Evolutionary conservation across 2,888 invertebrate genomes (phyloP).

Genomic region (Masnerella sp.): DNA sequence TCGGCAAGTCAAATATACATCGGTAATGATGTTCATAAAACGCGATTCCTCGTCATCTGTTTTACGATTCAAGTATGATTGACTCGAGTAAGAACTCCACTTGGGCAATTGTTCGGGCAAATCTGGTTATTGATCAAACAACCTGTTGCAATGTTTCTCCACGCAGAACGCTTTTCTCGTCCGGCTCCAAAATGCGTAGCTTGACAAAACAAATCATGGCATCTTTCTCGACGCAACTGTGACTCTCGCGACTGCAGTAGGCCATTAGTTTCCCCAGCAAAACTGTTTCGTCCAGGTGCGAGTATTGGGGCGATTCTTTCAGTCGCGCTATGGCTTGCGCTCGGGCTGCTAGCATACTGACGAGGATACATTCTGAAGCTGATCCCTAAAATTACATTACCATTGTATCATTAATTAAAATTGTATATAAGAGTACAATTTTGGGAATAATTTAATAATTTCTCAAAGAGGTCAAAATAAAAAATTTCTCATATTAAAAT

Average conservation of each 20-base stretch:
- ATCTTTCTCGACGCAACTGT: conserved; percentile 95
- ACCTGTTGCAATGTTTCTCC: conserved; percentile 90
- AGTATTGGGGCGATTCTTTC: conserved; percentile 85
- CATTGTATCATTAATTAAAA: too few species aligned
- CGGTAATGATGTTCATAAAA: too few species aligned
- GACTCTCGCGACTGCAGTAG: conserved; percentile 93
- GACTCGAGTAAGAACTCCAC: too few species aligned
- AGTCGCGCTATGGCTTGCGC: conserved; percentile 91
- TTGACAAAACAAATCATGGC: conserved; percentile 97
- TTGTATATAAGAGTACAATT: too few species aligned
- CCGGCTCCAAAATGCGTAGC: conserved; percentile 91
- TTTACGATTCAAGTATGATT: too few species aligned
- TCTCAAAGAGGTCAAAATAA: too few species aligned
- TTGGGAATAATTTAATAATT: too few species aligned
- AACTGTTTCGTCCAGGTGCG: conserved; percentile 92
- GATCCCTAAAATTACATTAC: conserved; percentile 95
- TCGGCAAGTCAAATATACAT: too few species aligned
- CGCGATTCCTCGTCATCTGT: too few species aligned
- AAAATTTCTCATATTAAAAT: too few species aligned
- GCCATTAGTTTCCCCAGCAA: conserved; percentile 95
- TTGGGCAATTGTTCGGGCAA: too few species aligned
- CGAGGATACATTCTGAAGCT: conserved; percentile 96
- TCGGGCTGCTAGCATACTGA: conserved; percentile 94
- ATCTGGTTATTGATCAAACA: neutral
- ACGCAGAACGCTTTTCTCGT: conserved; percentile 88